Evolutionary conservation across 2,797 vertebrate genomes (phyloP).

Genomic region (Lithobates pipiens): DNA sequence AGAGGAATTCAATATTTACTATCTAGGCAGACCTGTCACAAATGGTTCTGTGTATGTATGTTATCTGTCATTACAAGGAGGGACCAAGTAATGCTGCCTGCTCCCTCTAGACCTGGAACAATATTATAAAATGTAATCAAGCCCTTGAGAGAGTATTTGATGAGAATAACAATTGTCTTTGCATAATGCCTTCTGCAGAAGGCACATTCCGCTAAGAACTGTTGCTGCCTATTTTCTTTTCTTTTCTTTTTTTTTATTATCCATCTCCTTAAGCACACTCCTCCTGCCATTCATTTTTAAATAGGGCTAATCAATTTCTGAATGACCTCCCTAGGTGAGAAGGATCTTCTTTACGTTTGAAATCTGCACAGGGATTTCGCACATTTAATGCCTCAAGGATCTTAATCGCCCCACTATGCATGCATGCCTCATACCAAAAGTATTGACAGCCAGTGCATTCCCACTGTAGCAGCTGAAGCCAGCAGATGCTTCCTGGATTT

Average conservation of each 20-base stretch:
- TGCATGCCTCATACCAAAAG: constrained; percentile 69
- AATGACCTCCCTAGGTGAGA: constrained; percentile 57
- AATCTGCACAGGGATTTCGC: constrained; percentile 59
- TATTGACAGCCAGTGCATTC: constrained; percentile 69
- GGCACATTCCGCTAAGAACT: constrained; percentile 22
- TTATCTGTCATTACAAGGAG: constrained; percentile 43
- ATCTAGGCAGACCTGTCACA: constrained; percentile 37
- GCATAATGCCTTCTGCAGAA: constrained; percentile 4
- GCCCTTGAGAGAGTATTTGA: constrained; percentile 51
- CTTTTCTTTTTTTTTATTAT: neutral
- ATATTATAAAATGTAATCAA: constrained; percentile 55
- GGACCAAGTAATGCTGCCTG: constrained; percentile 13
- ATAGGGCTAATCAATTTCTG: constrained; percentile 60
- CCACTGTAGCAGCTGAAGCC: constrained; percentile 69
- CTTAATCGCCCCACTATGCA: constrained; percentile 59
- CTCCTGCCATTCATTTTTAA: constrained; percentile 62
- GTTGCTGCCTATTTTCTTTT: neutral
- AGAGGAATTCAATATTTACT: constrained; percentile 47
- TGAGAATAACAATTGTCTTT: constrained; percentile 55
- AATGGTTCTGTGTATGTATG: constrained; percentile 34
- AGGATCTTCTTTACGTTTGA: constrained; percentile 56
- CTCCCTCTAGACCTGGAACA: constrained; percentile 41
- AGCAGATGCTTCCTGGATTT: constrained; percentile 69
- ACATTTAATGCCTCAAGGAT: constrained; percentile 64
- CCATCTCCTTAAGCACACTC: constrained; percentile 63